A percentile compares a stretch with the other conserved stretches of the same genome.
phyloP scores from a whole-genome alignment of 2,797 vertebrate species.

The Myripristis murdjan region DNA sequence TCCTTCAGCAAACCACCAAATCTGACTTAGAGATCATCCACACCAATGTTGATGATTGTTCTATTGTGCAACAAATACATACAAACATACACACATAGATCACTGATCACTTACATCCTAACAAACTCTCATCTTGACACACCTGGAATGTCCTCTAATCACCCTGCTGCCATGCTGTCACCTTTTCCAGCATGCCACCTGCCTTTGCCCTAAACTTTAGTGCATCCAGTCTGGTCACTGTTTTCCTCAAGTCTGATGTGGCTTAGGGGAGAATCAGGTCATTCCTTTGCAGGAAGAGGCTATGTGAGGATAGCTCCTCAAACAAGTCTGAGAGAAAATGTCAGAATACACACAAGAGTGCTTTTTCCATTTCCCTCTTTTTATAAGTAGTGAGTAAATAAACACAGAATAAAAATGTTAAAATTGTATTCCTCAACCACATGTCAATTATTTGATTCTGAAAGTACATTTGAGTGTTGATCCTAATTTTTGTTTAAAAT shows the following conservation, averaged over 20 bases:
- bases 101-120: conserved; percentile 8
- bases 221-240: conserved; percentile 26
- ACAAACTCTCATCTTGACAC: conserved; percentile 24
- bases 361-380: conserved; percentile 28
- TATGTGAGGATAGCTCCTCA: conserved; percentile 21
- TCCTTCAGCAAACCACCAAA: conserved; percentile 33
- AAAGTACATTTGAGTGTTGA: conserved; percentile 14
- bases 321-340: conserved; percentile 38
- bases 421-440: conserved; percentile 9
- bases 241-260: conserved; percentile 31
- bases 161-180: conserved; percentile 20
- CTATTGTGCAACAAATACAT: conserved; percentile 8
- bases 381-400: conserved; percentile 20
- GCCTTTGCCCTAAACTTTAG: conserved; percentile 21
- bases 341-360: conserved; percentile 29
- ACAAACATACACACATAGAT: conserved; percentile 18
- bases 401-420: conserved; percentile 18
- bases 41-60: conserved; percentile 21
- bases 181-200: conserved; percentile 39
- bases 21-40: conserved; percentile 25
- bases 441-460: conserved; percentile 23
- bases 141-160: conserved; percentile 37
- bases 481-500: conserved; percentile 7
- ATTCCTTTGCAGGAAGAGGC: conserved; percentile 29
- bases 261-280: conserved; percentile 38